Base-by-base conservation (phyloP, 2,113 vertebrate genomes). In the Emydura subglobosa region DNA sequence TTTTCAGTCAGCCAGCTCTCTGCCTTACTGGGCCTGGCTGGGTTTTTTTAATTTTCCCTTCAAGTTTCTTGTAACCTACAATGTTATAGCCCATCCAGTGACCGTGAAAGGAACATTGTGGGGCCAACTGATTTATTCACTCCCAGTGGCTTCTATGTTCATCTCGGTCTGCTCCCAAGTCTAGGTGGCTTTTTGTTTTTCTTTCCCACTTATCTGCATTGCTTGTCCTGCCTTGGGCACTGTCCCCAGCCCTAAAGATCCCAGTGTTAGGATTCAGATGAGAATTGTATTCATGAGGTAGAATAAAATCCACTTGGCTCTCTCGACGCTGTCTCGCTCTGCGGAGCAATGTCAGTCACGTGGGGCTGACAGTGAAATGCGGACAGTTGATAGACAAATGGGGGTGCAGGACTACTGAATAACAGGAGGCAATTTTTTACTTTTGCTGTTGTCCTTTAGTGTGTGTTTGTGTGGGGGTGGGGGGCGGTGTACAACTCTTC, bases 21-120 rank as follows among this genome's bases (percentile, higher is more conserved):
- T 97, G 83, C 82, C 86, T 97, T 97, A 55, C 92, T 93, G 85
- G 81, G 68, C 82, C 85, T 92, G 61, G 86, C 57, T 65, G 57
- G 11, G 3, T 50, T 59, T 74, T 50, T 57, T 87, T 6, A 10
- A 39, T 93, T 82, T 89, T 87, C n/a, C 88, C 88, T 49, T 96
- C 42, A 53, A 19, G 13, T 90, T 86, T 79, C 47, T 17, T 2
- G 42, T 91, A 93, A 91, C 61, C 39, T 21, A 65, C 29, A 25
- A 9, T 42, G 72, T 80, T 80, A 89, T 87, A 88, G 42, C 53
- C 6, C 55, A 82, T 80, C 47, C 84, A 88, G 14, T 78, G 10
- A 85, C 7, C 10, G 2, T 27, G 86, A 10, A 29, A 94, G 53
- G 42, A 29, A 88, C 2, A 7, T 79, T 50, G 80, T 39, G 17